phyloP scores from a whole-genome alignment of 2,113 vertebrate species.

The Thamnophis sirtalis region DNA sequence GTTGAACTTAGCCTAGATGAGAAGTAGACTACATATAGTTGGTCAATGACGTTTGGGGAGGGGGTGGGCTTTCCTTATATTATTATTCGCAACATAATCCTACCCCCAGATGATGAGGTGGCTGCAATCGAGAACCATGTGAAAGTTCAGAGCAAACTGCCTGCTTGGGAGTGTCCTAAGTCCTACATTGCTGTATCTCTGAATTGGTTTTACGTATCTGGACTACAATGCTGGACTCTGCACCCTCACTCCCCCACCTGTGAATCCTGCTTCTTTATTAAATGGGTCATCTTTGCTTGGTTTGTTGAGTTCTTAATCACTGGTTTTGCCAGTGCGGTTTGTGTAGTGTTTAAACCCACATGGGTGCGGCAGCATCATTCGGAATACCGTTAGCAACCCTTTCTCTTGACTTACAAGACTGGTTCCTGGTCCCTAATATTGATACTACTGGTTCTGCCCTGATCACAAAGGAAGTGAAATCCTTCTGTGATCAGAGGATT shows the following conservation, averaged over 20 bases:
- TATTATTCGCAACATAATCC: background rate
- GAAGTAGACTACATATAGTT: background rate
- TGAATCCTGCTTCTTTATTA: constrained; percentile 20
- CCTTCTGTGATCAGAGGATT: background rate
- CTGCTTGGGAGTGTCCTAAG: background rate
- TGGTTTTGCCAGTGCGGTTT: background rate
- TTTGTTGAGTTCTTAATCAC: background rate
- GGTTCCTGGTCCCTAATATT: background rate
- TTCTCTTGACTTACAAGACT: background rate
- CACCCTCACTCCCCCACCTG: background rate
- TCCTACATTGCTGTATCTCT: background rate
- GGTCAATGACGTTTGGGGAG: background rate
- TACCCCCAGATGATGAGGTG: background rate
- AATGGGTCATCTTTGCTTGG: constrained; percentile 12
- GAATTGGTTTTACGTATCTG: background rate
- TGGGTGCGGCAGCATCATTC: background rate
- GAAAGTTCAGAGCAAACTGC: background rate
- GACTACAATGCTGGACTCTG: background rate
- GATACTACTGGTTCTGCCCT: background rate
- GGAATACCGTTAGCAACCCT: background rate
- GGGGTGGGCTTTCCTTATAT: background rate
- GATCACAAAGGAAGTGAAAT: background rate
- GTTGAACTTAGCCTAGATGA: background rate
- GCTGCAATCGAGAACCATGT: no score
- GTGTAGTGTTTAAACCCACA: background rate